Evolutionary conservation across 2,797 vertebrate genomes (phyloP).

Genomic region (Emydoidea blandingii): DNA sequence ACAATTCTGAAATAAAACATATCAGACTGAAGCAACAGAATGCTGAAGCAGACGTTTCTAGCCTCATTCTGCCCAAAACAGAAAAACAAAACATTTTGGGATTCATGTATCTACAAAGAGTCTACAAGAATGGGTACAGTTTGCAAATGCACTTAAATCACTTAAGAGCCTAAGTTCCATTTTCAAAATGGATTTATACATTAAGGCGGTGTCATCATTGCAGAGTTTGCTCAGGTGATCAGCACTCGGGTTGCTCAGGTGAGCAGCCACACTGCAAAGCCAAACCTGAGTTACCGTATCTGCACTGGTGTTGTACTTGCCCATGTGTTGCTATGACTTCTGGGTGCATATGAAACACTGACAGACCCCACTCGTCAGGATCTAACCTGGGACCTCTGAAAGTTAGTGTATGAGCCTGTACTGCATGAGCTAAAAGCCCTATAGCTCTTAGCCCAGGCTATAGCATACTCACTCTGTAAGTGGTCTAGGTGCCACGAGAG

Average conservation of each 20-base stretch:
- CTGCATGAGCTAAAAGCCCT: too few relatives aligned
- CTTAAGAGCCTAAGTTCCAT: not conserved
- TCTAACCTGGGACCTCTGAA: too few relatives aligned
- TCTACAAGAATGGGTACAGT: constrained; percentile 34
- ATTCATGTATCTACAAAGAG: accelerated
- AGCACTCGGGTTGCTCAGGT: constrained; percentile 16
- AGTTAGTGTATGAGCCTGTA: too few relatives aligned
- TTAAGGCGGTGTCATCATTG: constrained; percentile 2
- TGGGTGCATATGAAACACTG: not conserved
- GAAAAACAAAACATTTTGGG: not conserved
- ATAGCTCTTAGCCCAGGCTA: too few relatives aligned
- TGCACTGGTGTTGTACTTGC: not conserved
- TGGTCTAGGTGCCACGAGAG: too few relatives aligned
- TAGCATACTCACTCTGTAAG: too few relatives aligned
- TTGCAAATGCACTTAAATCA: constrained; percentile 28
- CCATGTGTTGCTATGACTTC: constrained; percentile 12
- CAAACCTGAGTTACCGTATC: not conserved
- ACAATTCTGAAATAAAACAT: not conserved
- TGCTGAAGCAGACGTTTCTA: accelerated
- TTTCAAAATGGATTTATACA: constrained; percentile 14
- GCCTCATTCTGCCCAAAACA: not conserved
- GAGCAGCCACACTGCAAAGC: constrained; percentile 40
- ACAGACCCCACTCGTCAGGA: too few relatives aligned
- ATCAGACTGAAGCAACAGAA: not conserved
- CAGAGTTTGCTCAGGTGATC: constrained; percentile 38